Evolutionary conservation across 2,888 invertebrate genomes (phyloP).

Genomic region (Pelosia muscerda): DNA sequence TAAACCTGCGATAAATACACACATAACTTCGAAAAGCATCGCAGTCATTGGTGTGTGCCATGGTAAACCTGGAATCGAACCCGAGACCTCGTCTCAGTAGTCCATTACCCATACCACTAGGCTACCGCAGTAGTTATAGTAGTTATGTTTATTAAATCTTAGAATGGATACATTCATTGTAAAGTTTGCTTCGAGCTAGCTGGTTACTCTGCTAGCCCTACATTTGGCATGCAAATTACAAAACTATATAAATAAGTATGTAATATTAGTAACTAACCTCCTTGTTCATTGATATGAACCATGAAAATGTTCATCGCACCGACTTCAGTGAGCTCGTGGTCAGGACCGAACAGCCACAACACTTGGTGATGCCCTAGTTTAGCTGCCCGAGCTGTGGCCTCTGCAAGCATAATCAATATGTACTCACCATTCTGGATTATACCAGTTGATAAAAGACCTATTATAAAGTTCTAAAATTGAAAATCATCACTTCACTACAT

Average conservation of each 20-base stretch:
- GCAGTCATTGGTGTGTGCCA: no score
- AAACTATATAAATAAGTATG: background rate
- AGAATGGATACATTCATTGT: background rate
- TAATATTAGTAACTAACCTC: constrained; percentile 88
- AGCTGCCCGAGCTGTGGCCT: constrained; percentile 92
- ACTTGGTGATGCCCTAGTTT: constrained; percentile 96
- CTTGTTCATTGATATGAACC: constrained; percentile 94
- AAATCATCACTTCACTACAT: no score
- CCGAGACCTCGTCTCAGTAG: no score
- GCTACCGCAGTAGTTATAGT: no score
- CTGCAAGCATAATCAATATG: constrained; percentile 57
- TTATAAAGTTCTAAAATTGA: no score
- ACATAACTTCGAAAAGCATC: no score
- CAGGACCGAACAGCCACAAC: constrained; percentile 97
- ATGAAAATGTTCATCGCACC: constrained; percentile 99
- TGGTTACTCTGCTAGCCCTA: background rate
- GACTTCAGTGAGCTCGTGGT: constrained; percentile 97
- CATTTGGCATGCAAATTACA: background rate
- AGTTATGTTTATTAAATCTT: background rate
- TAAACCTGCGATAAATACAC: no score
- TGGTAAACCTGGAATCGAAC: no score
- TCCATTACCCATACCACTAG: no score
- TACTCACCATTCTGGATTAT: constrained; percentile 28
- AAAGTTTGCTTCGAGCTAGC: background rate
- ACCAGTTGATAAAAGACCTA: constrained; percentile 30